phyloP scores from a whole-genome alignment of 2,797 vertebrate genomes.

The Aythya fuligula region DNA sequence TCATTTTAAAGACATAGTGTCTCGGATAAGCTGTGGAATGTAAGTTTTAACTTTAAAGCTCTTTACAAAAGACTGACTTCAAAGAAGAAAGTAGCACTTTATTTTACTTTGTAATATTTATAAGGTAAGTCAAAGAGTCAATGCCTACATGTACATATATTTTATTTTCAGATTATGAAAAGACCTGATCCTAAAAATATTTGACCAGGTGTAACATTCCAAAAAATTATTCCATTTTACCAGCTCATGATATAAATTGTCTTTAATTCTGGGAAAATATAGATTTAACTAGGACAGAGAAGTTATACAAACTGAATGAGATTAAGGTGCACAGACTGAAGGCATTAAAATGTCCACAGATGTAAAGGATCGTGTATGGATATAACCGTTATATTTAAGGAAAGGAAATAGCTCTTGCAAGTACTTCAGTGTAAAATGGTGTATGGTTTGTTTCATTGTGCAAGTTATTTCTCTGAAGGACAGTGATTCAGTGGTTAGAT shows the following conservation, averaged over 20 bases:
- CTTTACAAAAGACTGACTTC: not conserved
- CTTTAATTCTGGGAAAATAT: not conserved
- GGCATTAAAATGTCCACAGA: not conserved
- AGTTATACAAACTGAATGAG: not conserved
- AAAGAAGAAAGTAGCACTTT: not conserved
- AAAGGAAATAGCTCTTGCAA: not conserved
- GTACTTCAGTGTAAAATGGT: not conserved
- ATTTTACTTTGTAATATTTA: not conserved
- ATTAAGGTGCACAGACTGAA: not conserved
- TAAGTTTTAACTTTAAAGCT: not conserved
- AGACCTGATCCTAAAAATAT: not conserved
- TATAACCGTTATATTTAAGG: not conserved
- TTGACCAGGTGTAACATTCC: not conserved
- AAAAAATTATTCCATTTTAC: not conserved
- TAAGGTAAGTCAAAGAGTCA: not conserved
- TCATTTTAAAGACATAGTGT: not conserved
- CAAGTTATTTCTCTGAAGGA: not conserved
- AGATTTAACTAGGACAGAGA: not conserved
- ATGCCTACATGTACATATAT: not conserved
- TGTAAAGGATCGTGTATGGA: accelerated
- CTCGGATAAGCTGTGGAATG: not conserved
- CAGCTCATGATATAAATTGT: not conserved
- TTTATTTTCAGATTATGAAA: not conserved
- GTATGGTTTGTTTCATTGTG: not conserved
- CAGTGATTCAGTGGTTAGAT: not conserved